phyloP scores from a whole-genome alignment of 2,888 invertebrate species.

The Anoplius nigerrimus region DNA sequence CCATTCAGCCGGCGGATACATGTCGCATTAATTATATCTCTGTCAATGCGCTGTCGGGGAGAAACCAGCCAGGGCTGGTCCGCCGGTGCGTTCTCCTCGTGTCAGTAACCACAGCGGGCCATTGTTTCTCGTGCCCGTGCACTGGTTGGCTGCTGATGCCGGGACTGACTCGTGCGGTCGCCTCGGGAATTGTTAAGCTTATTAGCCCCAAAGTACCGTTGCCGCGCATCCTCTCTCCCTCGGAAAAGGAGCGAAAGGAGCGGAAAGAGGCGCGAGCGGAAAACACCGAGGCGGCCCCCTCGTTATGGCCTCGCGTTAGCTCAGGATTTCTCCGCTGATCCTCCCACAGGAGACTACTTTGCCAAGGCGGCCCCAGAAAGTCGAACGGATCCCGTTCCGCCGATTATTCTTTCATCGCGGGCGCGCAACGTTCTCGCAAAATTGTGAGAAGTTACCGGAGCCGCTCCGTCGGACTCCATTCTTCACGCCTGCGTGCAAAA shows the following conservation, averaged over 20 bases:
- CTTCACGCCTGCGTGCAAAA: no score
- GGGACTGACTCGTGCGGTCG: conserved; percentile 44
- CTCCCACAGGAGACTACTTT: no score
- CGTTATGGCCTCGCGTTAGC: no score
- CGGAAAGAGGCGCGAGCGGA: not conserved
- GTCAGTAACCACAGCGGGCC: conserved; percentile 66
- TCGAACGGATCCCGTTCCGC: no score
- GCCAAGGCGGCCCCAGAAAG: no score
- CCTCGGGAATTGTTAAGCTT: conserved; percentile 66
- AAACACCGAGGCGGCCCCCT: not conserved
- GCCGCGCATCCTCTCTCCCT: conserved; percentile 10
- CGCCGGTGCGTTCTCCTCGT: conserved; percentile 42
- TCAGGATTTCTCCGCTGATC: no score
- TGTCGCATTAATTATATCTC: conserved; percentile 67
- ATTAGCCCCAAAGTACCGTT: conserved; percentile 57
- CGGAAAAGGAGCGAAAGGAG: conserved; percentile 8
- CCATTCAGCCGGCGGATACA: conserved; percentile 58
- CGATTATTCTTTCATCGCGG: no score
- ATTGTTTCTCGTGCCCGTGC: conserved; percentile 47
- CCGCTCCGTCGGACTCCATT: no score
- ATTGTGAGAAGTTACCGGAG: no score
- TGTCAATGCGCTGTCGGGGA: conserved; percentile 55
- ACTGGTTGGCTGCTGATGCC: conserved; percentile 32
- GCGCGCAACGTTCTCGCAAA: no score
- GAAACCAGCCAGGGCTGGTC: conserved; percentile 43